phyloP scores from a whole-genome alignment of 1,140 invertebrate genomes.

The Cotesia glomerata region DNA sequence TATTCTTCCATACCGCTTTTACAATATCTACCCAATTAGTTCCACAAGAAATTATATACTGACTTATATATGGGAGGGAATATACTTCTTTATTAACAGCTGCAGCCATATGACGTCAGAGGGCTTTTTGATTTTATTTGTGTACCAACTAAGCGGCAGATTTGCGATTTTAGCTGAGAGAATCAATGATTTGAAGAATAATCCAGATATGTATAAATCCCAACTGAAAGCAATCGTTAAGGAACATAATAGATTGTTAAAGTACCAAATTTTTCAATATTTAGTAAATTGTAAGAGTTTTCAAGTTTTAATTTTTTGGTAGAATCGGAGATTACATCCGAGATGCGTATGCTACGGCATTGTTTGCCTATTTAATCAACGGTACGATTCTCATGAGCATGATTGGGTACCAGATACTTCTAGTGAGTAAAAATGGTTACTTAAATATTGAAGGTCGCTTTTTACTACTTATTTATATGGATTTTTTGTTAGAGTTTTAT shows the following conservation, averaged over 20 bases:
- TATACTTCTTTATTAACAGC: conserved; percentile 26
- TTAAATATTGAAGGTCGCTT: too few relatives aligned
- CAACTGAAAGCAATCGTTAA: conserved; percentile 40
- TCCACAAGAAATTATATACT: conserved; percentile 24
- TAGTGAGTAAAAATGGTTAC: too few relatives aligned
- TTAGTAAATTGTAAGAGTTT: too few relatives aligned
- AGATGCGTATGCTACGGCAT: too few relatives aligned
- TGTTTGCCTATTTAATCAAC: too few relatives aligned
- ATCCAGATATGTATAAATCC: conserved; percentile 17
- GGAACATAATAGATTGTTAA: conserved; percentile 43
- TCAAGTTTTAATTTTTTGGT: too few relatives aligned
- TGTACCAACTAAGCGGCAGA: conserved; percentile 51
- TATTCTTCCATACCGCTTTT: conserved; percentile 31
- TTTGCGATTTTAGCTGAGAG: conserved; percentile 47
- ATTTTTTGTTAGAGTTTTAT: too few relatives aligned
- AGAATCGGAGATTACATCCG: too few relatives aligned
- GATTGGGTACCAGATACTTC: too few relatives aligned
- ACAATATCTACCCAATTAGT: conserved; percentile 26
- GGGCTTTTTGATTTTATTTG: conserved; percentile 46
- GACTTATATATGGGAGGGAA: conserved; percentile 25
- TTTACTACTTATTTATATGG: too few relatives aligned
- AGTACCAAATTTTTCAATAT: conserved; percentile 30
- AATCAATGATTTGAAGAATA: conserved; percentile 39
- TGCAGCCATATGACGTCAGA: conserved; percentile 21
- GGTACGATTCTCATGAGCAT: too few relatives aligned